Evolutionary conservation across 2,797 vertebrate genomes (phyloP).

Genomic region (Anas capensis): DNA sequence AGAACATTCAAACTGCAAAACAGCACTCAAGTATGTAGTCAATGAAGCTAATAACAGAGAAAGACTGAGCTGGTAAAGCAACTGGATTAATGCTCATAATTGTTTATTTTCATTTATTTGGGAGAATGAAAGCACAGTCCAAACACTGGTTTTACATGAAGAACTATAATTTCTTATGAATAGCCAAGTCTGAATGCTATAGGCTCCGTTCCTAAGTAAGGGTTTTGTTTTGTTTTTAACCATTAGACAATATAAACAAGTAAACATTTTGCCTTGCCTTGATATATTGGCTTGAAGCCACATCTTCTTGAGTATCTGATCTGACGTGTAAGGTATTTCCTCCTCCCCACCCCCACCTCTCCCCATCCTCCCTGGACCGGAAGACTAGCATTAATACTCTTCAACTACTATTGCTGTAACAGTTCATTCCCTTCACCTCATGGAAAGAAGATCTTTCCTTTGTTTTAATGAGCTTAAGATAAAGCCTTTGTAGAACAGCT

Average conservation of each 20-base stretch:
- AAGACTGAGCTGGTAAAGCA: background rate
- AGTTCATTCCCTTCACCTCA: slow-evolving; percentile 37
- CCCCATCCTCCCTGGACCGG: background rate
- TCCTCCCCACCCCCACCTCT: no score
- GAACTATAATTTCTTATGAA: background rate
- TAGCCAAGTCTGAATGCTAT: background rate
- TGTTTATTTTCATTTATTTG: background rate
- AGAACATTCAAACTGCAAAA: background rate
- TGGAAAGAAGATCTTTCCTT: slow-evolving; percentile 53
- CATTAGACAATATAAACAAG: background rate
- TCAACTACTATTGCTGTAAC: background rate
- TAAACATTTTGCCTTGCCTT: background rate
- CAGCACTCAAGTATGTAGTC: fast-evolving
- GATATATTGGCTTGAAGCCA: background rate
- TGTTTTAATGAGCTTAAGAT: slow-evolving; percentile 65
- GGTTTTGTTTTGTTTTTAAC: background rate
- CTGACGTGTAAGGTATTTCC: background rate
- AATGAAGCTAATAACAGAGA: background rate
- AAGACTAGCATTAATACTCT: slow-evolving; percentile 30
- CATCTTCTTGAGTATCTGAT: background rate
- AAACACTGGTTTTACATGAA: background rate
- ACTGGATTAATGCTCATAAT: fast-evolving
- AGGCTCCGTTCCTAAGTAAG: background rate
- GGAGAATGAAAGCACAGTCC: background rate
- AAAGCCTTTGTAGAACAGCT: slow-evolving; percentile 62